A percentile compares a stretch with the other conserved stretches of the same genome.
These are phyloP conservation scores for Schizopygopsis pylzovi DNA, from an alignment of 2,797 vertebrate species.

Conservation along the genomic window DNA sequence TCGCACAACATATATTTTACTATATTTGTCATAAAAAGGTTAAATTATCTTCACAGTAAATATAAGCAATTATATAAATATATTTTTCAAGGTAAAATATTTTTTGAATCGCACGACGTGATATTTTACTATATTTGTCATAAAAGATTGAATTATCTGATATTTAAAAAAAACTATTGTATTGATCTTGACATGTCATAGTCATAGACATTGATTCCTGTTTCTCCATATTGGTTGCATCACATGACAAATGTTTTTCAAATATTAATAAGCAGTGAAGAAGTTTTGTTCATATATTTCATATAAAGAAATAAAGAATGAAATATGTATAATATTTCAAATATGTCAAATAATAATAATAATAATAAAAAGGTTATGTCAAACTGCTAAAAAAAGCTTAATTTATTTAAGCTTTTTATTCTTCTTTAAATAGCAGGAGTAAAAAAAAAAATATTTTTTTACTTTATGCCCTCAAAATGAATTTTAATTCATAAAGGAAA, in stretches of 20 bases:
- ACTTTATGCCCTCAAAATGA: background rate
- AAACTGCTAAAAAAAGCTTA: too few relatives aligned
- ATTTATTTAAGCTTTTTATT: too few relatives aligned
- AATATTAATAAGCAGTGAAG: background rate
- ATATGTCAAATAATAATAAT: too few relatives aligned
- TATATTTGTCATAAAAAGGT: background rate
- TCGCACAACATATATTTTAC: background rate
- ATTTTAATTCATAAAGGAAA: background rate
- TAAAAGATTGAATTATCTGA: background rate
- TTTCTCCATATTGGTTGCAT: background rate
- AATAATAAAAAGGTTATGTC: too few relatives aligned
- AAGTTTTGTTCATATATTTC: too few relatives aligned
- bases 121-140: background rate
- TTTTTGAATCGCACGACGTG: background rate
- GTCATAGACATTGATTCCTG: background rate
- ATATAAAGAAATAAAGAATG: too few relatives aligned
- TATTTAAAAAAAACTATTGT: background rate
- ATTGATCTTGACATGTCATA: background rate
- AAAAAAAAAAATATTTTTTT: too few relatives aligned
- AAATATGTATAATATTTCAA: too few relatives aligned
- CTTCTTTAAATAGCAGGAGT: background rate
- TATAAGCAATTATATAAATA: background rate
- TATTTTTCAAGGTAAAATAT: too few relatives aligned
- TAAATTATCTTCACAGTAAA: background rate
- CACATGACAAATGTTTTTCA: background rate